phyloP scores from a whole-genome alignment of 2,797 vertebrate species.

The Gymnothorax javanicus region DNA sequence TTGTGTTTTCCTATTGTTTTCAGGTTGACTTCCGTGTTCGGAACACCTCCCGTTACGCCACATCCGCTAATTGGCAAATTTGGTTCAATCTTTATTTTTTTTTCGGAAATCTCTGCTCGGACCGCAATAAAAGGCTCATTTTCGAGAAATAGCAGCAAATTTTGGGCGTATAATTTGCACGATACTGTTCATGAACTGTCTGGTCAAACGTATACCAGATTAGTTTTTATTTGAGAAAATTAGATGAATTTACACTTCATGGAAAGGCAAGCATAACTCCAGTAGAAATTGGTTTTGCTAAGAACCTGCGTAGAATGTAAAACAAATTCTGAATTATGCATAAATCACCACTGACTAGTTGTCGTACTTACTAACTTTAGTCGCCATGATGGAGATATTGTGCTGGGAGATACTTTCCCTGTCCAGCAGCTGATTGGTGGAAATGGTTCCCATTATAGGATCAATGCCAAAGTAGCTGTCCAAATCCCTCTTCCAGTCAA shows the following conservation, averaged over 20 bases:
- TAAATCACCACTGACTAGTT: constrained; percentile 49
- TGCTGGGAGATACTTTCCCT: constrained; percentile 89
- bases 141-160: no score
- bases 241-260: constrained; percentile 63
- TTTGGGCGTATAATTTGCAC: no score
- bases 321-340: constrained; percentile 47
- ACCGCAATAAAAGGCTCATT: no score
- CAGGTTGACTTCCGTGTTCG: no score
- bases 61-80: no score
- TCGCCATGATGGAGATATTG: constrained; percentile 93
- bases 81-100: no score
- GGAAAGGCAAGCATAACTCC: constrained; percentile 63
- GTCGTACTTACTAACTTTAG: constrained; percentile 96
- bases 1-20: no score
- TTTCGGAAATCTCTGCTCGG: no score
- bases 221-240: neutral
- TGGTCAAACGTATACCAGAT: no score
- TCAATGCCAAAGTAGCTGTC: constrained; percentile 95
- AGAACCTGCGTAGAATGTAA: constrained; percentile 56
- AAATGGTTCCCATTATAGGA: constrained; percentile 89
- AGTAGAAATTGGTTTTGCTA: constrained; percentile 67
- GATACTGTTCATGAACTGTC: no score
- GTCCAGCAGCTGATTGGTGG: constrained; percentile 92
- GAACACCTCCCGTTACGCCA: no score
- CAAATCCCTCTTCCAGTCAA: constrained; percentile 90